Conservation (phyloP, 2,113 vertebrate genomes). For the Isichthys henryi region DNA sequence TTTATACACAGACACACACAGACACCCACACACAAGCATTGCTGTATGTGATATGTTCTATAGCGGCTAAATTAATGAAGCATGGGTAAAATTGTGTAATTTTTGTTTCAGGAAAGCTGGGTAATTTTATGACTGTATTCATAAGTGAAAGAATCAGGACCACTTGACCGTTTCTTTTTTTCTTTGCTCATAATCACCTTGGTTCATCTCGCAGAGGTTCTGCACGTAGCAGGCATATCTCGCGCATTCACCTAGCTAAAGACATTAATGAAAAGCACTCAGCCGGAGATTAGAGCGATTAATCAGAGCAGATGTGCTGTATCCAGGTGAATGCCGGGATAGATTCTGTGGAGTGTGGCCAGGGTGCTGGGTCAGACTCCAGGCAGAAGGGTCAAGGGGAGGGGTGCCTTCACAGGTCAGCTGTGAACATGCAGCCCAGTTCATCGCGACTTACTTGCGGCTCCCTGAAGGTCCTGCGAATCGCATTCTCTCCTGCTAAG, state of each 20-base stretch:
- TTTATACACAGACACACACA: background rate
- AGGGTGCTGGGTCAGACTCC: constrained; percentile 44
- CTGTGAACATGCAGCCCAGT: constrained; percentile 35
- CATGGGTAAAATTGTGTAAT: background rate
- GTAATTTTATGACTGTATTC: background rate
- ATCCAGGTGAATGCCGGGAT: constrained; percentile 55
- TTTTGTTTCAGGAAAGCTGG: background rate
- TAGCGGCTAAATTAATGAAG: background rate
- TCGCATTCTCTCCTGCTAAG: background rate
- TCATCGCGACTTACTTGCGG: constrained; percentile 60
- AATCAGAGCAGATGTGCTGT: constrained; percentile 83
- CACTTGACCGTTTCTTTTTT: background rate
- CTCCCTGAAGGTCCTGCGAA: background rate
- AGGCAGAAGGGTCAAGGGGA: background rate
- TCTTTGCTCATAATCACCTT: constrained; percentile 1
- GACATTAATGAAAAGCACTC: constrained; percentile 84
- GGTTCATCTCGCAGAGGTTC: background rate
- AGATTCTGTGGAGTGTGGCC: constrained; percentile 52
- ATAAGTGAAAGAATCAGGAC: background rate
- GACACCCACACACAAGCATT: background rate
- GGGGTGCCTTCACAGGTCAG: constrained; percentile 33
- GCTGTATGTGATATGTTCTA: background rate
- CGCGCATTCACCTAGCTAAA: constrained; percentile 82
- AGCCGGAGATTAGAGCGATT: constrained; percentile 74
- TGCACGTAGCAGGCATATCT: constrained; percentile 56